Base-by-base conservation (phyloP, 1,140 invertebrate species). In the Pseudoatta argentina region DNA sequence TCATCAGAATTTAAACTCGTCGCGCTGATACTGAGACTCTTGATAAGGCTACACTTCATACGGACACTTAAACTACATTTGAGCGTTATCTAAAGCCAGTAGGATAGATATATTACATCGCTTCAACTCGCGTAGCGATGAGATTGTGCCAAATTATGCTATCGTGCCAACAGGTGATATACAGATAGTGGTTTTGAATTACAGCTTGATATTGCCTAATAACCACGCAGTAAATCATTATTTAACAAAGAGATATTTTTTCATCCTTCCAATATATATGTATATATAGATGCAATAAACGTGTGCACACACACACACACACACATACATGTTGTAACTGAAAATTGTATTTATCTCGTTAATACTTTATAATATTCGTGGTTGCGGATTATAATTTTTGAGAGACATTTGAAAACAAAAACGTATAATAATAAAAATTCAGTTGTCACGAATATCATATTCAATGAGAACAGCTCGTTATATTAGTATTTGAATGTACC, bases 111-210 rank as follows among this genome's bases (percentile, higher is more conserved):
- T 27, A 77, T 39, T 63, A 77, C 3, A 18, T 21, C 7, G 44
- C 77, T 53, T 67, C 18, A 24, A 67, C 55, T 79, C 63, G 30
- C 44, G 8, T 39, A 51, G 3, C 48, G 24, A 39, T 16, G n/a
- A 44, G 30, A 57, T 69, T 44, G 21, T 53, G 64, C 48, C 48
- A 57, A 79, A 79, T 79, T 79, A 67, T 67, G 48, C 48, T 79
- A 55, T 51, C 63, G 39, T 34, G 63, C 34, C 64, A 79, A 79
- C 44, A 67, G 59, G 24, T 53, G 61, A 78, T 61, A 21, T 39
- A 27, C 44, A 14, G 27, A 79, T 66, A 67, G n/a, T 34, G 18
- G 24, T 69, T 39, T 79, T 69, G 30, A 69, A 39, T 81, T 69
- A 79, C 63, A 53, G 14, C 63, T 51, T 24, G 3, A 79, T 12